Conservation (phyloP, 1,140 invertebrate species). For the Ctenoplectra terminalis region DNA sequence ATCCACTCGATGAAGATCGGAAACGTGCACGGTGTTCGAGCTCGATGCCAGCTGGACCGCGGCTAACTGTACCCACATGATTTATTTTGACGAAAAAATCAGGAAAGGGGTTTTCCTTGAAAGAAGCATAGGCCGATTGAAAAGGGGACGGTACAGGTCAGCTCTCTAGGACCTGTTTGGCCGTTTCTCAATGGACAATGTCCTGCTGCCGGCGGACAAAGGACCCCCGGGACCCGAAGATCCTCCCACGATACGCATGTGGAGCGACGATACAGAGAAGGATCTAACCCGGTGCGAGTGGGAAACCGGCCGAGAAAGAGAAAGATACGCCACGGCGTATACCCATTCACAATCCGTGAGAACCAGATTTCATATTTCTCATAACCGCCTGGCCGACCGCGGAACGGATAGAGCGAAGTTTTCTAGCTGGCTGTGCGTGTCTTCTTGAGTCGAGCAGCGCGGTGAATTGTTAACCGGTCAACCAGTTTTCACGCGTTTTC, state of each 20-base stretch:
- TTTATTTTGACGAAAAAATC: slow-evolving; percentile 81
- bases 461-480: slow-evolving; percentile 71
- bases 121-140: slow-evolving; percentile 59
- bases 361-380: slow-evolving; percentile 84
- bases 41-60: slow-evolving; percentile 59
- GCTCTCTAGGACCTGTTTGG: slow-evolving; percentile 79
- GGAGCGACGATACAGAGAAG: slow-evolving; percentile 69
- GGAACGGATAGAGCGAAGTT: slow-evolving; percentile 60
- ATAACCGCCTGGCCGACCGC: slow-evolving; percentile 74
- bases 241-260: slow-evolving; percentile 83
- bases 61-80: slow-evolving; percentile 79
- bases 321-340: slow-evolving; percentile 21
- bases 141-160: slow-evolving; percentile 79
- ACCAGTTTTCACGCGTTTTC: slow-evolving; percentile 71
- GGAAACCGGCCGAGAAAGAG: slow-evolving; percentile 34
- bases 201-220: slow-evolving; percentile 77
- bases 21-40: neutral
- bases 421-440: slow-evolving; percentile 48
- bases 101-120: slow-evolving; percentile 78
- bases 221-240: slow-evolving; percentile 72
- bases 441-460: too few relatives aligned
- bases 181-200: slow-evolving; percentile 81
- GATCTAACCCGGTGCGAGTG: slow-evolving; percentile 51
- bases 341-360: slow-evolving; percentile 82
- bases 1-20: slow-evolving; percentile 7